Evolutionary conservation across 2,797 vertebrate genomes (phyloP).

Genomic region (Cheirogaleus major): DNA sequence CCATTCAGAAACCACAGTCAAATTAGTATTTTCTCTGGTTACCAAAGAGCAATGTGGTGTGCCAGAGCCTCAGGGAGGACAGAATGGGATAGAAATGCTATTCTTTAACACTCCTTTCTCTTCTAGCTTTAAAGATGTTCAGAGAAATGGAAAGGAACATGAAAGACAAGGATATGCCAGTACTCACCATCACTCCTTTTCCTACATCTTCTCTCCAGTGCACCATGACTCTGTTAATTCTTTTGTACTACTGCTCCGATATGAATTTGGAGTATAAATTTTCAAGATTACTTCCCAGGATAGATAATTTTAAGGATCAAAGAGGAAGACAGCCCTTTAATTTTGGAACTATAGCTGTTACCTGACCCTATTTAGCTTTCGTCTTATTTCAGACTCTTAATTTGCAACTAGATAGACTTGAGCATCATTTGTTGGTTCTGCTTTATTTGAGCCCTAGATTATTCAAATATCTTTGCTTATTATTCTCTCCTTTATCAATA

Average conservation of each 20-base stretch:
- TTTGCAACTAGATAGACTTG: conserved; percentile 30
- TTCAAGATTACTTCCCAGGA: neutral
- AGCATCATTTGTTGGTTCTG: neutral
- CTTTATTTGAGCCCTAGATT: neutral
- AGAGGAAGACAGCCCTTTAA: neutral
- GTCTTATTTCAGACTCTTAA: neutral
- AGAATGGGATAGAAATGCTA: neutral
- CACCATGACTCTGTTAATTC: neutral
- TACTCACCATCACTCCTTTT: neutral
- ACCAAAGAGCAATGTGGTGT: neutral
- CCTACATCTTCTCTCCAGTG: neutral
- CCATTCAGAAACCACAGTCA: conserved; percentile 2
- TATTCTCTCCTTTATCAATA: conserved; percentile 1
- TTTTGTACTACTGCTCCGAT: neutral
- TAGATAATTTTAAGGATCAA: conserved; percentile 22
- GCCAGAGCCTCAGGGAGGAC: neutral
- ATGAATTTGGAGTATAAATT: neutral
- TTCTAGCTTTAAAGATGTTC: neutral
- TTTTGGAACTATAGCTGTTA: neutral
- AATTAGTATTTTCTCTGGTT: neutral
- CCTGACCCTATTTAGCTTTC: neutral
- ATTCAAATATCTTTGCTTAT: neutral
- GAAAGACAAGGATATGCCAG: neutral
- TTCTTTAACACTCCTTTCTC: neutral
- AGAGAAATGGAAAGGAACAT: neutral